phyloP scores from a whole-genome alignment of 2,113 vertebrate species.

The Labeo rohita region DNA sequence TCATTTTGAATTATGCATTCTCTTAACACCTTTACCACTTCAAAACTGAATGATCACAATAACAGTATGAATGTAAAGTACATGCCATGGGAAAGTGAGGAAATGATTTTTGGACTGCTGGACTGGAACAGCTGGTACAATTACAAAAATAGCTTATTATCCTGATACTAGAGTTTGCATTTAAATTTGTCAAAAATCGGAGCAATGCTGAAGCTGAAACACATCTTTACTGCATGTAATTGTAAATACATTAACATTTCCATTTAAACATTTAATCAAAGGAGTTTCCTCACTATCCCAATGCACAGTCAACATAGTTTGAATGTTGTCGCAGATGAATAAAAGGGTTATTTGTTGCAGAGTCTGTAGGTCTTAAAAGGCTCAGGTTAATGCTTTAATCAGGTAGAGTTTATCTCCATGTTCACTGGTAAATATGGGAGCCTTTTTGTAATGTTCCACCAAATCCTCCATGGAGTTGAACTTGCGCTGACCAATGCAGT shows the following conservation, averaged over 20 bases:
- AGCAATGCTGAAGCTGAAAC: conserved; percentile 7
- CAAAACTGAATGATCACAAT: neutral
- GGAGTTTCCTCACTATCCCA: neutral
- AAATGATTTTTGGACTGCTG: neutral
- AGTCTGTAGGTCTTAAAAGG: conserved; percentile 7
- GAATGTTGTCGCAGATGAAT: neutral
- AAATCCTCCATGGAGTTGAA: conserved; percentile 91
- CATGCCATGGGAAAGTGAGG: neutral
- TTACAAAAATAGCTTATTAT: conserved; percentile 21
- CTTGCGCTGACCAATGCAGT: conserved; percentile 92
- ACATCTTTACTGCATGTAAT: neutral
- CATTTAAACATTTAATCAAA: conserved; percentile 3
- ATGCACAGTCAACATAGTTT: neutral
- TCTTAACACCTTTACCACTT: neutral
- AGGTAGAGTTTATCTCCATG: conserved; percentile 92
- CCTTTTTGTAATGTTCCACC: conserved; percentile 95
- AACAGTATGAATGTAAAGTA: neutral
- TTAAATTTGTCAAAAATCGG: neutral
- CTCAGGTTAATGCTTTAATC: conserved; percentile 75
- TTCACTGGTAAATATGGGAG: conserved; percentile 91
- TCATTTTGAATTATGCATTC: neutral
- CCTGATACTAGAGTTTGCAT: neutral
- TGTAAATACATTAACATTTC: neutral
- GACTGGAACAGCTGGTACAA: neutral
- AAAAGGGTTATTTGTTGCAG: neutral